Conservation (phyloP, 2,797 vertebrate genomes). For the Neosilurus hyrtlii region DNA sequence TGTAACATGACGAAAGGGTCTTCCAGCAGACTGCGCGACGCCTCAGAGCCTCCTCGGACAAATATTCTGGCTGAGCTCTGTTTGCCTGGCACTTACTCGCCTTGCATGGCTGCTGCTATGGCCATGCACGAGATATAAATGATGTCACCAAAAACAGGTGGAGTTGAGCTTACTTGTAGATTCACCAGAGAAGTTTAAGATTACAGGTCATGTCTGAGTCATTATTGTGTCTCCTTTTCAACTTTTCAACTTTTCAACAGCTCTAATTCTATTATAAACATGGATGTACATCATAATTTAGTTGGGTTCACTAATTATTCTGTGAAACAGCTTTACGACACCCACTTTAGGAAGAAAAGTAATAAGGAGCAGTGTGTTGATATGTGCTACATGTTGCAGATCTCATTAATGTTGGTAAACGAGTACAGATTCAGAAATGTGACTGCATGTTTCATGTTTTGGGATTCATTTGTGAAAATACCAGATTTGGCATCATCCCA, state of each 20-base stretch:
- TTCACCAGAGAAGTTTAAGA: constrained; percentile 12
- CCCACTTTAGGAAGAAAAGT: background rate
- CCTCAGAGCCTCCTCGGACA: constrained; percentile 86
- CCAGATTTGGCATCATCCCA: constrained; percentile 7
- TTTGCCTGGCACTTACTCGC: constrained; percentile 83
- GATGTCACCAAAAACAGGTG: constrained; percentile 77
- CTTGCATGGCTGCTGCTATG: constrained; percentile 81
- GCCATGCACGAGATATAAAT: constrained; percentile 81
- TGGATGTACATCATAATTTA: background rate
- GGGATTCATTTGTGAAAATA: constrained; percentile 18
- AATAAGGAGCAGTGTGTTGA: constrained; percentile 1
- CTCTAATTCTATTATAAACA: background rate
- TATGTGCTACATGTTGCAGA: background rate
- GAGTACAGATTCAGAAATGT: constrained; percentile 1
- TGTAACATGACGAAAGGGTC: constrained; percentile 81
- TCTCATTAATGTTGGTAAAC: background rate
- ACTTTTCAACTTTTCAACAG: too few relatives aligned
- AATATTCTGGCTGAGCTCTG: constrained; percentile 85
- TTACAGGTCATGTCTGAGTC: constrained; percentile 3
- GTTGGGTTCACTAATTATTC: background rate
- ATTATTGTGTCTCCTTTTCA: background rate
- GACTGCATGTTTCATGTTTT: background rate
- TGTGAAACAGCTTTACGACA: background rate
- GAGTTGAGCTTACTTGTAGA: constrained; percentile 69
- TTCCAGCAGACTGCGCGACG: constrained; percentile 86